Evolutionary conservation across 2,113 vertebrate genomes (phyloP).

Genomic region (Lepisosteus oculatus): DNA sequence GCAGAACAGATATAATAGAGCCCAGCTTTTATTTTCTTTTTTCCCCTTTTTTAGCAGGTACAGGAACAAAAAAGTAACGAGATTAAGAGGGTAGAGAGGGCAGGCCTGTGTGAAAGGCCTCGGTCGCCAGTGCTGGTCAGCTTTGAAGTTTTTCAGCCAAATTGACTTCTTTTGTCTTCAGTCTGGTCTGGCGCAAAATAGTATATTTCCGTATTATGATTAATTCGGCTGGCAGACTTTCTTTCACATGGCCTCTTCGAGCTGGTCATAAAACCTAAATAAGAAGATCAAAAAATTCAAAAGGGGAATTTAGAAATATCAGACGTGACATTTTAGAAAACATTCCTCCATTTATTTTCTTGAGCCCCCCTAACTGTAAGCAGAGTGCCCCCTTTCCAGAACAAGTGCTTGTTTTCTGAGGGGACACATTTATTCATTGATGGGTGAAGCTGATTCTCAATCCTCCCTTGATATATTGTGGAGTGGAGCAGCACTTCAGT

Average conservation of each 20-base stretch:
- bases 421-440: no score
- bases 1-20: slow-evolving; percentile 73
- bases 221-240: slow-evolving; percentile 50
- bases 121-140: slow-evolving; percentile 37
- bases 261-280: slow-evolving; percentile 46
- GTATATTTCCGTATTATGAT: slow-evolving; percentile 58
- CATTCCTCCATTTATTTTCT: no score
- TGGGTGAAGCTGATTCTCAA: no score
- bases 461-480: no score
- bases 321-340: no score
- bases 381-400: no score
- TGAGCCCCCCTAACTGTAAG: no score
- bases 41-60: slow-evolving; percentile 54
- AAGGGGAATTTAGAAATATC: slow-evolving; percentile 33
- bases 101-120: slow-evolving; percentile 48
- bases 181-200: no score
- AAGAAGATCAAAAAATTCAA: slow-evolving; percentile 48
- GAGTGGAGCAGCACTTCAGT: no score
- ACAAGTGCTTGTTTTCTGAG: no score
- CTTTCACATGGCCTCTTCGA: slow-evolving; percentile 48
- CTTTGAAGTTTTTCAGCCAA: slow-evolving; percentile 41
- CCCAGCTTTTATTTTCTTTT: slow-evolving; percentile 28
- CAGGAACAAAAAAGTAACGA: slow-evolving; percentile 66
- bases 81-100: slow-evolving; percentile 59
- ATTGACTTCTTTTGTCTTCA: slow-evolving; percentile 13